phyloP scores from a whole-genome alignment of 2,797 vertebrate genomes.

The Lagorchestes hirsutus region DNA sequence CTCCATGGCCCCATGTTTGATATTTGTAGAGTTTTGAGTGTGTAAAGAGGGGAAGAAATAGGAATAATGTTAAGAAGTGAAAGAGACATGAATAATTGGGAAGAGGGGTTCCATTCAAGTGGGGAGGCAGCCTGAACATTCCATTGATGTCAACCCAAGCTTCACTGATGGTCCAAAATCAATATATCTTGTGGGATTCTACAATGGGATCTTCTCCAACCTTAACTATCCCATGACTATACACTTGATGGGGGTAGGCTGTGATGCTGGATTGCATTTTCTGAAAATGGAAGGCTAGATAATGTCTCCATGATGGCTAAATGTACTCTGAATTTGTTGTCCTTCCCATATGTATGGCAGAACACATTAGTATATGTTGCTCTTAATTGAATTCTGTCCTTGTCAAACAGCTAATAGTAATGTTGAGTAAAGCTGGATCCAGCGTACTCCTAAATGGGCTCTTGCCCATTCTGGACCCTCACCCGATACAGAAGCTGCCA shows the following conservation, averaged over 20 bases:
- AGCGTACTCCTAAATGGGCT: slow-evolving; percentile 99
- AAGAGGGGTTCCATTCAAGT: not conserved
- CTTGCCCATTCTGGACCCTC: slow-evolving; percentile 96
- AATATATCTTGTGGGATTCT: not conserved
- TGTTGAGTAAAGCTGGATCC: slow-evolving; percentile 98
- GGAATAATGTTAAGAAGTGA: not conserved
- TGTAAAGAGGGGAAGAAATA: not conserved
- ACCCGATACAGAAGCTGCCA: slow-evolving; percentile 88
- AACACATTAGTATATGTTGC: slow-evolving; percentile 97
- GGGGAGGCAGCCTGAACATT: not conserved
- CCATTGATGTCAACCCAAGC: not conserved
- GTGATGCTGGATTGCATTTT: slow-evolving; percentile 99
- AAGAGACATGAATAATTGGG: not conserved
- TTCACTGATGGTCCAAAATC: not conserved
- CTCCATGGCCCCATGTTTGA: not conserved
- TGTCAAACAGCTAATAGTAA: slow-evolving; percentile 98
- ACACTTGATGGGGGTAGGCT: slow-evolving; percentile 96
- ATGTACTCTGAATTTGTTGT: slow-evolving; percentile 97
- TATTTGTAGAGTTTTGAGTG: not conserved
- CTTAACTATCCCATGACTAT: slow-evolving; percentile 98
- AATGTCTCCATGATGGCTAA: slow-evolving; percentile 96
- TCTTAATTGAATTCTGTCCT: slow-evolving; percentile 94
- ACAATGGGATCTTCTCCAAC: slow-evolving; percentile 57
- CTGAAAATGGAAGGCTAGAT: slow-evolving; percentile 95
- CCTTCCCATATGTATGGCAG: slow-evolving; percentile 99